A percentile compares a stretch with the other conserved stretches of the same genome.
These are phyloP conservation scores for Babylonia areolata DNA, from an alignment of 1,140 invertebrate species.

Conservation along the genomic window DNA sequence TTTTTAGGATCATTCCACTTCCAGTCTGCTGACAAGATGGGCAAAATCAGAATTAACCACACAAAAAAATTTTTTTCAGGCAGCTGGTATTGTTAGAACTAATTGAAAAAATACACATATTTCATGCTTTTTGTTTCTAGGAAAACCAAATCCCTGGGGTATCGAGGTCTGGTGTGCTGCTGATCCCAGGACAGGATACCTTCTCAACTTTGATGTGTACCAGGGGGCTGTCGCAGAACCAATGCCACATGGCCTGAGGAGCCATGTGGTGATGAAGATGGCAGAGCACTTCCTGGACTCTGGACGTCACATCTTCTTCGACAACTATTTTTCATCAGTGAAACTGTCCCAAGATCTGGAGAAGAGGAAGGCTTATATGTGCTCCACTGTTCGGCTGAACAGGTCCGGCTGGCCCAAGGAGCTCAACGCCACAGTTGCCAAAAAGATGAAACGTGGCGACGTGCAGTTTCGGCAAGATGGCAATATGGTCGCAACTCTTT, in stretches of 20 bases:
- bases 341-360: not conserved
- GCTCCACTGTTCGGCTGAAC: not conserved
- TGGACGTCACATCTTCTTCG: not conserved
- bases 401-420: not conserved
- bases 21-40: too few species aligned
- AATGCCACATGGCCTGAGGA: not conserved
- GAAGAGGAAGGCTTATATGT: not conserved
- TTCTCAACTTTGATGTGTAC: not conserved
- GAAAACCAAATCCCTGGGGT: not conserved
- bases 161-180: constrained; percentile 1
- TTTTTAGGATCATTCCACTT: too few species aligned
- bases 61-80: too few species aligned
- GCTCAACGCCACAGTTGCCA: not conserved
- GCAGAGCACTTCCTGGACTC: not conserved
- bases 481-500: not conserved
- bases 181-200: not conserved
- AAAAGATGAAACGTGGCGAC: constrained; percentile 8
- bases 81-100: too few species aligned
- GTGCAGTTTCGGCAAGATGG: constrained; percentile 7
- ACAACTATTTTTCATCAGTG: not conserved
- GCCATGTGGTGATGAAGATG: not conserved
- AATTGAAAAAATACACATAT: too few species aligned
- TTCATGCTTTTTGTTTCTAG: not conserved
- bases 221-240: not conserved
- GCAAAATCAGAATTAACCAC: too few species aligned